A percentile compares a stretch with the other conserved stretches of the same genome.
These are phyloP conservation scores for Meganola albula DNA, from an alignment of 2,888 invertebrate genomes.

Conservation along the genomic window DNA sequence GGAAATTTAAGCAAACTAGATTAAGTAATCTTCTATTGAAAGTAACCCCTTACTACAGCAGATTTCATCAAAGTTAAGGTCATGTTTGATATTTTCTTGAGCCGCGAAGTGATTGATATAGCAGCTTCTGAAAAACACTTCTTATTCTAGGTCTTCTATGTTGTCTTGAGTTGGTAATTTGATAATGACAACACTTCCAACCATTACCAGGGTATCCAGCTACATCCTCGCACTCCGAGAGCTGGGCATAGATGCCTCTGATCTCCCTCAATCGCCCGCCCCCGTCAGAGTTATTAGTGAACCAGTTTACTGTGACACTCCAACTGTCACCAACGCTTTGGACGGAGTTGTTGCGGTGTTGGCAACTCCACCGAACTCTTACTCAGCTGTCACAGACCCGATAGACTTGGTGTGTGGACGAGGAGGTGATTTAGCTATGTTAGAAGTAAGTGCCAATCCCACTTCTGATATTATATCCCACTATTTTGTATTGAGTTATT, in stretches of 20 bases:
- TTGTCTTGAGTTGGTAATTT: no score
- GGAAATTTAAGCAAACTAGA: no score
- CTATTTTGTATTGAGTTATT: no score
- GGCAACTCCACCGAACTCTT: conserved; percentile 89
- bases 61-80: no score
- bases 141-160: no score
- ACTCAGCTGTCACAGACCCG: conserved; percentile 87
- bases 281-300: conserved; percentile 63
- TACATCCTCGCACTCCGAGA: conserved; percentile 83
- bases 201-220: conserved; percentile 71
- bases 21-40: no score
- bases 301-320: conserved; percentile 77
- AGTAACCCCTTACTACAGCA: no score
- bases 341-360: conserved; percentile 68
- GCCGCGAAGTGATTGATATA: no score
- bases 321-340: conserved; percentile 50
- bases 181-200: conserved; percentile 2
- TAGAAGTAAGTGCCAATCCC: conserved; percentile 73
- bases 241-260: conserved; percentile 79
- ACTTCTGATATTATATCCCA: not conserved
- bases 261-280: conserved; percentile 50
- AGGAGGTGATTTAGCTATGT: conserved; percentile 86
- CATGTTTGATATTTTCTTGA: no score
- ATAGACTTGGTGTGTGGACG: conserved; percentile 88
- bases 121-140: no score